Base-by-base conservation (phyloP, 1,140 invertebrate species). In the Trachymyrmex cornetzi region DNA sequence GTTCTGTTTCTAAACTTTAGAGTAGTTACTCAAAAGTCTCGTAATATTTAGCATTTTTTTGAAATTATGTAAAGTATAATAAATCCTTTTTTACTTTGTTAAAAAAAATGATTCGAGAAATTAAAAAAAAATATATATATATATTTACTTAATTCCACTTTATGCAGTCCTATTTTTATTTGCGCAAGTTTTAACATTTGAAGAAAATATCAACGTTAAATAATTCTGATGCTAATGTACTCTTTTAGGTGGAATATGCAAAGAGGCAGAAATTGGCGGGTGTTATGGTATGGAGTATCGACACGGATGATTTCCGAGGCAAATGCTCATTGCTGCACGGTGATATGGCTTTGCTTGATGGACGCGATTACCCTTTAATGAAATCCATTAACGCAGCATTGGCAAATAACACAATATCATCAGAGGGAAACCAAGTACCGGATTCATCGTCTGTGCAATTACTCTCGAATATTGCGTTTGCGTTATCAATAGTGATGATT, bases 251-350 rank as follows among this genome's bases (percentile, higher is more conserved):
- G 24, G 88, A 93, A 57, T 96, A 94, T 86, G 93, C 92, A 1
- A 92, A 92, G 30, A 90, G 96, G 77, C 96, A 97, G 87, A 95
- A 96, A 22, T 91, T 98, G 11, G 97, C 96, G 0, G 98, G 98
- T n/a, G 96, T 97, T 0, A 98, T 98, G 97, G 96, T 98, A 3
- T 98, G 98, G 98, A 97, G 97, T 63, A 96, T 98, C 57, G 97
- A 98, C 89, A 98, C 97, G 0, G 97, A 98, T 86, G 97, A 98
- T 92, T 98, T 98, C 91, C 94, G 94, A 1, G 97, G 97, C 0
- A 95, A 96, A 44, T 98, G 97, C 89, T 89, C 87, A 30, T 61
- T 95, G 87, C 94, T 95, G 84, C 91, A 90, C 0, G 95, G 96
- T 30, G 69, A 75, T 48, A 63, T 90, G 55, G 38, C 77, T 44